Evolutionary conservation across 1,140 invertebrate genomes (phyloP), one percentile per base, ranked within the genome.

Genomic region (Nasonia giraulti): DNA sequence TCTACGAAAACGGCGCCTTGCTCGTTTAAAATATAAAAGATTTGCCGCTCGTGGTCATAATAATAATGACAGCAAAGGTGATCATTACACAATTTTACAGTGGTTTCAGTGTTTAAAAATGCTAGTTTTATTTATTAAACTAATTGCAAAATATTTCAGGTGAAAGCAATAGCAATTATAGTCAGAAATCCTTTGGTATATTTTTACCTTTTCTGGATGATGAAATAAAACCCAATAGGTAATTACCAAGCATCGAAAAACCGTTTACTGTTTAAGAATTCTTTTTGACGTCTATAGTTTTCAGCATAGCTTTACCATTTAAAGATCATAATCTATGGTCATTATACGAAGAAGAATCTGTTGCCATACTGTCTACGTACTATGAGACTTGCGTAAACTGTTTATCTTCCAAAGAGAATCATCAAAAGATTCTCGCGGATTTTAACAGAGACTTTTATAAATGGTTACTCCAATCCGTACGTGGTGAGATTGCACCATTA

Each of bases 381-480:
- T 95, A 94, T 87, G 93, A 92, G 7, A 92, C 94, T 7, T 92
- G 93, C 23, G 89, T 91, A 20, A 91, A 92, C 37, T 95, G 95
- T 87, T 92, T 95, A 4, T 89, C 91, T 55, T 88, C 91, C 3
- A 90, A 88, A 81, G 87, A 90, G 7, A 87, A 86, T 31, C 86
- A 89, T 55, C 85, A 88, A 82, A 78, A 85, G 1, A 91, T 93
- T 76, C 90, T 95, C 50, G 88, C 92, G 2, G 91, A 90, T 74
- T 95, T 95, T 86, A 94, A 95, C 80, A 93, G 92, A 80, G 92
- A 94, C 73, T 89, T 95, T 31, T 94, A 92, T 90, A 87, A 92
- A 50, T 95, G 94, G 94, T 93, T 95, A 89, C 85, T 86, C 82
- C 82, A 88, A 88, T 89, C 87, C 55, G 90, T 91, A 90, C 83